Evolutionary conservation across 2,797 vertebrate species (phyloP), one percentile per base, ranked within the genome.

Genomic region (Tapirus indicus): DNA sequence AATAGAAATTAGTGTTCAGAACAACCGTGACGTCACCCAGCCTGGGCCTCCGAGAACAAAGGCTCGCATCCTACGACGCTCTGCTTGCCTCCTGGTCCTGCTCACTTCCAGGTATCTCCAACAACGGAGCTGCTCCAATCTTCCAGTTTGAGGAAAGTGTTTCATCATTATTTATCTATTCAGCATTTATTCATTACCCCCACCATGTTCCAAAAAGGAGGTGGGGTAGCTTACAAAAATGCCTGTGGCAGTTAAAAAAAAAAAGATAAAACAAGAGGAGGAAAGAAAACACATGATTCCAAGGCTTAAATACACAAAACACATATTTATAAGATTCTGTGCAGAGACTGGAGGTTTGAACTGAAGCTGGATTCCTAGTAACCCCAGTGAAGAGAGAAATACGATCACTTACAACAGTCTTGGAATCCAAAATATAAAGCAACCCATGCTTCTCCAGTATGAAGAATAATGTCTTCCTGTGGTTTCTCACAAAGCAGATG

Each of bases 1-100:
- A 77, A 88, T 17, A 97, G 97, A 97, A 78, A 94, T 69, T 5
- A 66, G 64, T 0, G 3, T 49, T 66, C 38, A 11, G 62, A 95
- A 16, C 60, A 12, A 25, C 25, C 1, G 0, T n/a, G 44, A 35
- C 6, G 2, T 41, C 75, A 44, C 52, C 77, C 14, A 14, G 79
- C 86, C 68, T 7, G 0, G 41, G 66, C 54, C 54, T 44, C 7
- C 0, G 25, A 21, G 38, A 79, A 44, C 84, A 64, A 27, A 60
- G 84, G 83, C 23, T 12, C 2, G 0, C 6, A 9, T 16, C 77
- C 83, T 27, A 1, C 8, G 0, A 10, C 0, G 32, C 35, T 4
- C 54, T 3, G 38, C 38, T 7, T 6, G 44, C 68, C 35, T 38
- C 60, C 56, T 0, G 2, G 62, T 64, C 89, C 77, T 3, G 7